Evolutionary conservation across 2,113 vertebrate genomes (phyloP).

Genomic region (Pimephales promelas): DNA sequence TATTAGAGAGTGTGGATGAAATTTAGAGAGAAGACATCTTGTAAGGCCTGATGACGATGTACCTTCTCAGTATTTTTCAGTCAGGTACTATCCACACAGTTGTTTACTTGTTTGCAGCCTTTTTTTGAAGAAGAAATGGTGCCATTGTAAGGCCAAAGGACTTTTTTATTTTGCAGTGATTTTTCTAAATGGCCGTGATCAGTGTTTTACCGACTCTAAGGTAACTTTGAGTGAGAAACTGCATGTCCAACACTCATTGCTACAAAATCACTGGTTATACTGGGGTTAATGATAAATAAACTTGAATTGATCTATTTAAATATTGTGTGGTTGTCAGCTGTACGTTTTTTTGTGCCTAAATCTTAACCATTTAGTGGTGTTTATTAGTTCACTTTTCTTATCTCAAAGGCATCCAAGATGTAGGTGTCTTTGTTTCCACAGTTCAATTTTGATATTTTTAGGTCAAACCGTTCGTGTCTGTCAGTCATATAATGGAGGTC

Average conservation of each 20-base stretch:
- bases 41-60: conserved; percentile 13
- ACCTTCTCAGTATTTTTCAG: conserved; percentile 45
- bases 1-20: conserved; percentile 8
- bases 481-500: too few relatives aligned
- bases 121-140: conserved; percentile 3
- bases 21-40: conserved; percentile 34
- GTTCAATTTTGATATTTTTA: too few relatives aligned
- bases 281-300: conserved; percentile 46
- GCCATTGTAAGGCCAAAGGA: conserved; percentile 43
- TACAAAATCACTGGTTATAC: conserved; percentile 21
- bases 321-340: background rate
- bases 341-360: background rate
- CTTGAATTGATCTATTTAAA: conserved; percentile 24
- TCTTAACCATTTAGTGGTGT: background rate
- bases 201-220: conserved; percentile 23
- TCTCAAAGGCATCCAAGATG: too few relatives aligned
- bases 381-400: too few relatives aligned
- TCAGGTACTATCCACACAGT: conserved; percentile 47
- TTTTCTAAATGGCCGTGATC: conserved; percentile 15
- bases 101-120: conserved; percentile 35
- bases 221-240: conserved; percentile 15
- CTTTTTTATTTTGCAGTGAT: background rate
- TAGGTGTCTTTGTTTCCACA: too few relatives aligned
- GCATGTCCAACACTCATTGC: conserved; percentile 36
- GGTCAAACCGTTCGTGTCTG: too few relatives aligned